Conservation (phyloP, 37 sponge, comb jelly and placozoan species). For the Axinella damicornis region DNA sequence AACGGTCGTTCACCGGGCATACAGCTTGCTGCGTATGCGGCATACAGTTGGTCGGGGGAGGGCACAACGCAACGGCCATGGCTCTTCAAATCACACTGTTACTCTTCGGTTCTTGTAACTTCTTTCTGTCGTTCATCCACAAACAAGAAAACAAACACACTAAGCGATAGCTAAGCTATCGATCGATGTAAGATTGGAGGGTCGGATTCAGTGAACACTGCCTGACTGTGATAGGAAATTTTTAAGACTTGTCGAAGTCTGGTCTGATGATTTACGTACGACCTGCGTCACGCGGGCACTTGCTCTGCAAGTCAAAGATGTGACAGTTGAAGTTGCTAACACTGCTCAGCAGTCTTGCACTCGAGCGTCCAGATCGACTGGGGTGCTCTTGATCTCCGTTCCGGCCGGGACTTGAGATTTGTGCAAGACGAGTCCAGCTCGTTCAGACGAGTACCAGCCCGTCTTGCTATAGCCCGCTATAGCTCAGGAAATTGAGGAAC, state of each 20-base stretch:
- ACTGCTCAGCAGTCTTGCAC: no score
- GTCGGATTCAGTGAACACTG: constrained; percentile 1
- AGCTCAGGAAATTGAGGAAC: constrained; percentile 41
- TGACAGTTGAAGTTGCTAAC: no score
- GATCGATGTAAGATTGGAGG: constrained; percentile 19
- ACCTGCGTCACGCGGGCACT: no score
- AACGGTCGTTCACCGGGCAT: constrained; percentile 29
- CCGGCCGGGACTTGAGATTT: no score
- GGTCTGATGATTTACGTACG: no score
- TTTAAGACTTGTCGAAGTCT: no score
- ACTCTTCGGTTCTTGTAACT: not conserved
- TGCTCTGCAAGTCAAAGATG: no score
- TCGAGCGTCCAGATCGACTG: constrained; percentile 24
- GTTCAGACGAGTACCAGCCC: constrained; percentile 86
- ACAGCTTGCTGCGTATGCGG: no score
- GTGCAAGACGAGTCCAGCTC: constrained; percentile 84
- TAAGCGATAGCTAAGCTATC: not conserved
- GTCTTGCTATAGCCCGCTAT: constrained; percentile 90
- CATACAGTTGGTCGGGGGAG: constrained; percentile 1
- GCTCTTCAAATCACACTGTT: not conserved
- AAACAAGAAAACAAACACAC: not conserved
- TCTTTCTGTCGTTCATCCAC: not conserved
- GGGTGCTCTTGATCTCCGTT: constrained; percentile 2
- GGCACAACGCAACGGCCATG: constrained; percentile 44
- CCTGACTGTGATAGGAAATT: not conserved